Evolutionary conservation across 1,140 invertebrate species (phyloP), one percentile per base, ranked within the genome.

Genomic region (Pseudomyrmex gracilis): DNA sequence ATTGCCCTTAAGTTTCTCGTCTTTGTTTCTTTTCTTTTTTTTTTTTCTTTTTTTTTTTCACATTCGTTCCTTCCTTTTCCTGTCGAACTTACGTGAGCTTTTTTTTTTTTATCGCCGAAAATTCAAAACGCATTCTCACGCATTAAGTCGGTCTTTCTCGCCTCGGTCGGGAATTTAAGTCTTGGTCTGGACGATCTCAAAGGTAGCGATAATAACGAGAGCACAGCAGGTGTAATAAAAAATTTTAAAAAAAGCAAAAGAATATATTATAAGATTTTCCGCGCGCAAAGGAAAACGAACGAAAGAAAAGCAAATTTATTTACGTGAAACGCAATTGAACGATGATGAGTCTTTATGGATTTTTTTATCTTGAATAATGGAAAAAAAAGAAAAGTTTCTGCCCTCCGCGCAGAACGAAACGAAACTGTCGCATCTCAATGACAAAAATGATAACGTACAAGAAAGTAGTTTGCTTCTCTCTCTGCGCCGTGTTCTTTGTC

Each of bases 121-220:
- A 51, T 61, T 47, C n/a, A 58, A 76, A 53, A n/a, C 45, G 22
- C 49, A 34, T 43, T 49, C 57, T 24, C 51, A 20, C 22, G n/a
- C 20, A 22, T 71, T 53, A 49, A 22, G 13, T 47, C 17, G 78
- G 34, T 57, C 70, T 57, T 78, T 53, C 78, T 77, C 49, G 60
- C 51, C 68, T 34, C 34, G 34, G 34, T 64, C 49, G 12, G 9
- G 15, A 17, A n/a, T n/a, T 7, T 45, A 10, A n/a, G 5, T 49
- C 10, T 45, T 60, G 22, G 17, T 49, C 64, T 53, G 66, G 83
- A 86, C 55, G 71, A 76, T 87, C 80, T 87, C 73, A 68, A 73
- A 55, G 22, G 45, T 47, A 55, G 5, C 24, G 34, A 15, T 34
- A 15, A 68, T n/a, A 24, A 70, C 34, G 58, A 47, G 4, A 55